These are phyloP conservation scores for Holothuria glaberrima DNA, from an alignment of 35 echinoderm and acorn worm genomes.

Conservation along the genomic window DNA sequence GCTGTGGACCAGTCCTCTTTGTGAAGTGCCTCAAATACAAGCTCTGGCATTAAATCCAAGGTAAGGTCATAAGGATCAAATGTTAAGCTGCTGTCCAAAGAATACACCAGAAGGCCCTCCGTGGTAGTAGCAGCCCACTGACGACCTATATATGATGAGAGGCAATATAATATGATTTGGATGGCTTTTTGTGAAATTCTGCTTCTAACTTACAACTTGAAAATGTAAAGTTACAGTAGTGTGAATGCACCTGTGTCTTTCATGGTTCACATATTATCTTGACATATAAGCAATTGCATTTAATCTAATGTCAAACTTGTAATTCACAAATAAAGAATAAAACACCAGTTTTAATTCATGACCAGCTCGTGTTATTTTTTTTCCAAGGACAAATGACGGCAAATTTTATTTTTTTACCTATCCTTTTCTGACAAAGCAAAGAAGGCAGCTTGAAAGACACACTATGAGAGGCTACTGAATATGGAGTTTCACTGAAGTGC, in stretches of 20 bases:
- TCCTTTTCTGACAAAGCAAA: neutral
- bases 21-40: conserved; percentile 55
- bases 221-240: no score
- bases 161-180: neutral
- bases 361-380: no score
- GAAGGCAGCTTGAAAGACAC: neutral
- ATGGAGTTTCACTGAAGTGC: neutral
- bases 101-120: conserved; percentile 93
- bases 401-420: no score
- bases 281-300: no score
- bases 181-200: neutral
- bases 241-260: no score
- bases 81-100: conserved; percentile 85
- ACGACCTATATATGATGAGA: conserved; percentile 59
- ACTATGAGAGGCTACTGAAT: conserved; percentile 14
- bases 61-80: conserved; percentile 99
- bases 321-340: no score
- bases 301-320: no score
- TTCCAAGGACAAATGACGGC: no score
- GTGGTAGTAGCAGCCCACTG: conserved; percentile 98
- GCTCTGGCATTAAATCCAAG: conserved; percentile 79
- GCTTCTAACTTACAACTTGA: no score
- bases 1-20: conserved; percentile 82
- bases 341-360: no score
- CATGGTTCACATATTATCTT: no score